Percentiles rank a stretch among this genome's conserved stretches.
These are phyloP conservation scores for mouse (Mus musculus) DNA, from an alignment of 2,113 vertebrate species.

Conservation along the genomic window GRCm39 chr9:52070001-52070500, in stretches of 20 bases:
- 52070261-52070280: not conserved
- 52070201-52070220: not conserved
- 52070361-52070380: not conserved
- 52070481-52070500: not conserved
- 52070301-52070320: not conserved
- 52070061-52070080: not conserved
- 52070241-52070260: not conserved
- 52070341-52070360: not conserved
- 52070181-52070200: not conserved
- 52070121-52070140: not conserved
- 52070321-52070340: not conserved
- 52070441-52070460: conserved; percentile 10
- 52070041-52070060: not conserved
- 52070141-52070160: not conserved
- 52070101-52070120: conserved; percentile 1
- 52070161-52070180: not conserved
- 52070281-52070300: not conserved
- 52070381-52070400: conserved; percentile 26
- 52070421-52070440: not conserved
- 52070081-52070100: not conserved
- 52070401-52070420: not conserved
- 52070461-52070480: not conserved
- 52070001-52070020: conserved; percentile 1
- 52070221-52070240: not conserved
- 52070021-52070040: not conserved